Conservation (phyloP, 2,797 vertebrate species). For the Clarias laeviceps region DNA sequence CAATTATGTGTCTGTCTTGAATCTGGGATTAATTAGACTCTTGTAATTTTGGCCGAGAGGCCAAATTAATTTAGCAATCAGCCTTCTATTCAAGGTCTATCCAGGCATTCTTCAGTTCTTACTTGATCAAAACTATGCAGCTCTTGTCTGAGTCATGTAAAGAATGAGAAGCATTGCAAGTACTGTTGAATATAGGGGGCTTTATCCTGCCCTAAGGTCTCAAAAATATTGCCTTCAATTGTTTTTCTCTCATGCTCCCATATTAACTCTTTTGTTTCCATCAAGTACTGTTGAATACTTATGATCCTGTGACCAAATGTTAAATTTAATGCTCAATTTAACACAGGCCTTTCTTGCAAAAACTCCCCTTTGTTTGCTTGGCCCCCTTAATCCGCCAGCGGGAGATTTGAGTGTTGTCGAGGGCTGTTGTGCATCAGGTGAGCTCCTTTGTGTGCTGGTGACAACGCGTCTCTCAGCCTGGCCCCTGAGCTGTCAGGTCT, state of each 20-base stretch:
- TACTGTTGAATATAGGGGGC: conserved; percentile 36
- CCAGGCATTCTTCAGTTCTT: conserved; percentile 41
- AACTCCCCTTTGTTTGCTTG: conserved; percentile 67
- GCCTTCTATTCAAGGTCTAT: conserved; percentile 41
- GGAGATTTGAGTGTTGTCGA: conserved; percentile 67
- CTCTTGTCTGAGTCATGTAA: conserved; percentile 37
- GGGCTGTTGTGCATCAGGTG: conserved; percentile 63
- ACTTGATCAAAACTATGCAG: conserved; percentile 48
- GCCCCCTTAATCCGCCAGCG: conserved; percentile 68
- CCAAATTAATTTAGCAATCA: conserved; percentile 56
- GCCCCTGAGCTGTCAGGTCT: conserved; percentile 78
- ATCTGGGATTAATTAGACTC: conserved; percentile 56
- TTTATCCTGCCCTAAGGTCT: conserved; percentile 42
- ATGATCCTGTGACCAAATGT: conserved; percentile 72
- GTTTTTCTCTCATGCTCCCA: conserved; percentile 34
- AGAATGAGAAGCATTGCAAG: conserved; percentile 40
- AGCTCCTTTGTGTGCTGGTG: conserved; percentile 69
- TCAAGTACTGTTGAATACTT: conserved; percentile 69
- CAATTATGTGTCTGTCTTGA: conserved; percentile 55
- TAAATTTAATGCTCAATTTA: conserved; percentile 82
- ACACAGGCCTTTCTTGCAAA: conserved; percentile 73
- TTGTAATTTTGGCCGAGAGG: conserved; percentile 43
- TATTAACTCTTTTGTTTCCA: conserved; percentile 62
- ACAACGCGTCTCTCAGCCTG: conserved; percentile 75
- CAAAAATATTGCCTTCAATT: conserved; percentile 41